These are phyloP conservation scores for Lasioglossum baleicum DNA, from an alignment of 1,140 invertebrate genomes.

Conservation along the genomic window DNA sequence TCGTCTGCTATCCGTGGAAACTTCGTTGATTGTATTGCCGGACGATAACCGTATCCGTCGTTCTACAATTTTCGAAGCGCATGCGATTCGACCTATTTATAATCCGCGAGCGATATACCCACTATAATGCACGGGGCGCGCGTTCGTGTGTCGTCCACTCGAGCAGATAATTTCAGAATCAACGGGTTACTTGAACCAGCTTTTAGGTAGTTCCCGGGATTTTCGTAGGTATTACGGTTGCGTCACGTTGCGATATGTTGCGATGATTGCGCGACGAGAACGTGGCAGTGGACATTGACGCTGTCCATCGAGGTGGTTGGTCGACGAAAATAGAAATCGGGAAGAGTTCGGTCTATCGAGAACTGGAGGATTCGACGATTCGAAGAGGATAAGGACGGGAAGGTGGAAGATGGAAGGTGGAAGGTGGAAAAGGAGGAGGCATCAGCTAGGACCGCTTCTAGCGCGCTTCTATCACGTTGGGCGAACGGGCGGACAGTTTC, in stretches of 20 bases:
- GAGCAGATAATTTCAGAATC: background rate
- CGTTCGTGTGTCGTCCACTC: no score
- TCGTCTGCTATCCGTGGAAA: conserved; percentile 59
- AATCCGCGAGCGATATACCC: background rate
- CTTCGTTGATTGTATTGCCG: conserved; percentile 62
- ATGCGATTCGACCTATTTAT: conserved; percentile 47
- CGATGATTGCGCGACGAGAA: no score
- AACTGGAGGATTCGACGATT: conserved; percentile 2
- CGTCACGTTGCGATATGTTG: no score
- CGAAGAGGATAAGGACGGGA: conserved; percentile 46
- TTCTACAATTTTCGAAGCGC: conserved; percentile 51
- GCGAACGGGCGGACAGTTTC: conserved; percentile 79
- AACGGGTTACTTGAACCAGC: background rate
- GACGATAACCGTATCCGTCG: background rate
- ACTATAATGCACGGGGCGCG: no score
- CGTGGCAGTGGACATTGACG: conserved; percentile 64
- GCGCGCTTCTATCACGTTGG: conserved; percentile 78
- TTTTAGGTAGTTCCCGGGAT: background rate
- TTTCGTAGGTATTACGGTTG: background rate
- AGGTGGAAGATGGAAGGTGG: conserved; percentile 45
- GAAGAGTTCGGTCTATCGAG: conserved; percentile 60
- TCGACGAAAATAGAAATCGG: conserved; percentile 52
- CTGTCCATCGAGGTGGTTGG: conserved; percentile 66
- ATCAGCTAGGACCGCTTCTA: conserved; percentile 63
- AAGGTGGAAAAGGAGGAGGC: conserved; percentile 57